phyloP scores from a whole-genome alignment of 2,113 vertebrate species.

The Nematolebias whitei region DNA sequence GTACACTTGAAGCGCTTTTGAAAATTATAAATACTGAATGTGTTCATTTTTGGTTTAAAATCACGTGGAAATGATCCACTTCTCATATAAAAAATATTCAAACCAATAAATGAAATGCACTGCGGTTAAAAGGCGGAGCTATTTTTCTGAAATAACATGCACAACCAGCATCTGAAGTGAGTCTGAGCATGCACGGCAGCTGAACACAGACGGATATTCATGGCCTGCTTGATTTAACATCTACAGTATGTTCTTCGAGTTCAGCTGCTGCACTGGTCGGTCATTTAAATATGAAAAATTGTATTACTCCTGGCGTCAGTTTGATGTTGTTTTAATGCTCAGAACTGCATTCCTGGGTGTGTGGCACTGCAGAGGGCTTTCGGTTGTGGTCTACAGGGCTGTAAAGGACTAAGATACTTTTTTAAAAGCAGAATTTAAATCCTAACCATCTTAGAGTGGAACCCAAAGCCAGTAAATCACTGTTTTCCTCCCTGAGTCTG shows the following conservation, averaged over 20 bases:
- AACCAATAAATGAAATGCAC: background rate
- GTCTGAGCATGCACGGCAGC: no score
- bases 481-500: constrained; percentile 17
- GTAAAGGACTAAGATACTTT: constrained; percentile 32
- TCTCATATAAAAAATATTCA: constrained; percentile 25
- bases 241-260: constrained; percentile 44
- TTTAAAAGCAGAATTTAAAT: constrained; percentile 24
- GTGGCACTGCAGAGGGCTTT: constrained; percentile 20
- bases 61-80: constrained; percentile 12
- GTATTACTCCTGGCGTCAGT: constrained; percentile 30
- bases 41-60: background rate
- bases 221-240: constrained; percentile 49
- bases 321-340: constrained; percentile 65
- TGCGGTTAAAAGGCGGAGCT: constrained; percentile 1
- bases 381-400: constrained; percentile 30
- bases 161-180: constrained; percentile 48
- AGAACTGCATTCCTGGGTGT: constrained; percentile 40
- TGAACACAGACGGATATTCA: constrained; percentile 77
- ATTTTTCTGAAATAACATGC: constrained; percentile 46
- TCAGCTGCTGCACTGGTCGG: constrained; percentile 32
- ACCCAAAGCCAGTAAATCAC: constrained; percentile 47
- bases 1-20: no score
- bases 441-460: constrained; percentile 17
- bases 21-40: no score
- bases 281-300: constrained; percentile 43